phyloP scores from a whole-genome alignment of 2,797 vertebrate species.

The Eospalax fontanierii region DNA sequence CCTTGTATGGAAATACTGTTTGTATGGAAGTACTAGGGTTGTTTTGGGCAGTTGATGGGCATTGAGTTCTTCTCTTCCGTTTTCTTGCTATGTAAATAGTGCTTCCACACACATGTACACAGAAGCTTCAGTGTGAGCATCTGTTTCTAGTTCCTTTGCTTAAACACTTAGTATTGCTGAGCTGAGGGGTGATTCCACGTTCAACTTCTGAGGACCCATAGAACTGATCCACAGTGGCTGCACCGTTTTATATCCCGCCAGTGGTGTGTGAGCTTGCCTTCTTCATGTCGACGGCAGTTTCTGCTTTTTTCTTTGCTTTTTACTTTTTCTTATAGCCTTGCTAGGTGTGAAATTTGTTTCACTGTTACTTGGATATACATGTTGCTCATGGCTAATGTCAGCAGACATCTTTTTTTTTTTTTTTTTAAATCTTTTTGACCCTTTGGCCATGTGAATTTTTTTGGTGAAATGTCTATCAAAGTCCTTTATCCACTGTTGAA shows the following conservation, averaged over 20 bases:
- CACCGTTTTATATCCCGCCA: not conserved
- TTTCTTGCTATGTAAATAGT: not conserved
- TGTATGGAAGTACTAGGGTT: too few species aligned
- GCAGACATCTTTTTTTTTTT: not conserved
- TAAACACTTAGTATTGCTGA: not conserved
- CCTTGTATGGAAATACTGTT: too few species aligned
- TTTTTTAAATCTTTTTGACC: not conserved
- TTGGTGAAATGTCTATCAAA: constrained; percentile 7
- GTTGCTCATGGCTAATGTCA: not conserved
- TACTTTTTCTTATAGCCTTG: not conserved
- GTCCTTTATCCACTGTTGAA: not conserved
- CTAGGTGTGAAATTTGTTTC: constrained; percentile 12
- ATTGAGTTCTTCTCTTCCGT: not conserved
- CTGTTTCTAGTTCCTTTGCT: not conserved
- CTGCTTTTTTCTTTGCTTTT: not conserved
- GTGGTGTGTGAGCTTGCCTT: not conserved
- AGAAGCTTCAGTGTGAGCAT: not conserved
- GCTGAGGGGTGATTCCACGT: not conserved
- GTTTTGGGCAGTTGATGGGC: not conserved
- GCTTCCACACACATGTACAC: too few species aligned
- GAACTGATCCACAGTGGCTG: not conserved
- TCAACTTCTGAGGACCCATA: not conserved
- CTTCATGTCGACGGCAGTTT: too few species aligned
- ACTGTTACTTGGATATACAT: constrained; percentile 51
- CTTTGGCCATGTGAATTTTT: constrained; percentile 2